phyloP scores from a whole-genome alignment of 2,888 invertebrate species.

The Dryococelus australis region DNA sequence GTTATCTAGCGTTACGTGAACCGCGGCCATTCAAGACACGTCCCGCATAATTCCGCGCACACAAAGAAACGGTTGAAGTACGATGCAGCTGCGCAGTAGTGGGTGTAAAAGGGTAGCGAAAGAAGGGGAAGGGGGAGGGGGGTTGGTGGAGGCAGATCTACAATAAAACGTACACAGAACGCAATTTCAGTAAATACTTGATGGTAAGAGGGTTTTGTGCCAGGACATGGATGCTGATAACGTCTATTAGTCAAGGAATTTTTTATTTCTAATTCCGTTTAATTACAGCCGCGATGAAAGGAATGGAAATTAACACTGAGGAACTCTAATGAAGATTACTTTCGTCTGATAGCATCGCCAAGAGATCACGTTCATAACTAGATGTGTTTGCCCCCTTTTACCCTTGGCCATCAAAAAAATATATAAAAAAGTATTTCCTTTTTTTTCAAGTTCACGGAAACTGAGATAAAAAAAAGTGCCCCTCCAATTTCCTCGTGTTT shows the following conservation, averaged over 20 bases:
- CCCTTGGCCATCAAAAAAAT: neutral
- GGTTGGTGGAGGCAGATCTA: neutral
- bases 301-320: neutral
- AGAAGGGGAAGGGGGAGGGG: neutral
- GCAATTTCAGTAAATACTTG: constrained; percentile 3
- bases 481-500: neutral
- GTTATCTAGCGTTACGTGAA: neutral
- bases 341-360: constrained; percentile 3
- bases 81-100: neutral
- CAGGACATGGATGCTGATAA: neutral
- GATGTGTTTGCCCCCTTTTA: neutral
- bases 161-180: constrained; percentile 1
- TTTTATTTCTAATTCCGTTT: constrained; percentile 16
- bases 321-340: constrained; percentile 4
- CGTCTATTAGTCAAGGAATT: constrained; percentile 16
- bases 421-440: neutral
- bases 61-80: constrained; percentile 1
- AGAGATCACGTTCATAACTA: neutral
- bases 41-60: neutral
- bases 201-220: neutral
- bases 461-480: neutral
- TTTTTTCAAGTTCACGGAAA: neutral
- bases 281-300: constrained; percentile 6
- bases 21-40: neutral
- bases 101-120: neutral